Evolutionary conservation across 35 echinoderm and acorn worm species (phyloP).

Genomic region (Apostichopus californicus): DNA sequence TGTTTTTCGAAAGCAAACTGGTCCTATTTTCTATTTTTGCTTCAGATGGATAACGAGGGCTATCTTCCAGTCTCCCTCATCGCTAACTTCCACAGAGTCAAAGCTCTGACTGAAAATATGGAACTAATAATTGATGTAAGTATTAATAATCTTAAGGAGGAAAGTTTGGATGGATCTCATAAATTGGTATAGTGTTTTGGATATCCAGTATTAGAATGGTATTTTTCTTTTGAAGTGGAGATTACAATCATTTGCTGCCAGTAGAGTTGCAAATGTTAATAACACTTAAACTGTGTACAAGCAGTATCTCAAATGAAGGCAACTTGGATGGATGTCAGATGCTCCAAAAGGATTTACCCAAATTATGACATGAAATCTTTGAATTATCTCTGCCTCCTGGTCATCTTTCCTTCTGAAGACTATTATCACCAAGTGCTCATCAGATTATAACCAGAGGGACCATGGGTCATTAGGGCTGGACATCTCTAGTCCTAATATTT

Average conservation of each 20-base stretch:
- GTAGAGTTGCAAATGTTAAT: no score
- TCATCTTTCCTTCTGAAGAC: background rate
- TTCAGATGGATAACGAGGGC: slow-evolving; percentile 93
- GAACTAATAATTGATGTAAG: slow-evolving; percentile 80
- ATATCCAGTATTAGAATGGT: no score
- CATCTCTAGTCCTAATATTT: no score
- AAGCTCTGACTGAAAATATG: slow-evolving; percentile 74
- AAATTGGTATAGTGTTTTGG: background rate
- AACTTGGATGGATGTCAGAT: no score
- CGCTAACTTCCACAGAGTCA: slow-evolving; percentile 93
- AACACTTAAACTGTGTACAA: no score
- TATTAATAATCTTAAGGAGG: background rate
- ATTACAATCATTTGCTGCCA: no score
- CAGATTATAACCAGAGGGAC: no score
- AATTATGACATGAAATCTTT: background rate
- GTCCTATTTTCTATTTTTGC: background rate
- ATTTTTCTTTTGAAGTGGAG: no score
- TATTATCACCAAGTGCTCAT: background rate
- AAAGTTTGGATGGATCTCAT: background rate
- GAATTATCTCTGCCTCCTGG: background rate
- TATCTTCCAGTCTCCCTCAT: slow-evolving; percentile 88
- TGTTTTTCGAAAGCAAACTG: background rate
- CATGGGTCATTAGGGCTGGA: no score
- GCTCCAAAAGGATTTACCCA: background rate
- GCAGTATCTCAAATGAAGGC: no score